These are phyloP conservation scores for Clarias magur DNA, from an alignment of 2,113 vertebrate genomes.

Conservation along the genomic window DNA sequence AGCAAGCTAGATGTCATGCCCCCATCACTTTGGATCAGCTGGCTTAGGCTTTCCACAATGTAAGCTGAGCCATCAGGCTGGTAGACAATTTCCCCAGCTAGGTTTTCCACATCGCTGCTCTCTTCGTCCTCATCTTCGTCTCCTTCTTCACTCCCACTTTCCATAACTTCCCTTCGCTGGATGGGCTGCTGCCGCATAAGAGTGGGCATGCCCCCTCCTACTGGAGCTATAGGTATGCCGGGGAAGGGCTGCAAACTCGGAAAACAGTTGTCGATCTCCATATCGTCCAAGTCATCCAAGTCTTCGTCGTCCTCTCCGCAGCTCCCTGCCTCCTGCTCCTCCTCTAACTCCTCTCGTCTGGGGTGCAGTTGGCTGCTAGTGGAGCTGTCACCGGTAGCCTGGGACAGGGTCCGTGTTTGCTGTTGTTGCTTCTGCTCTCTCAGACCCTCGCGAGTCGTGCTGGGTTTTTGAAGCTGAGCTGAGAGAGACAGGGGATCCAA, in stretches of 20 bases:
- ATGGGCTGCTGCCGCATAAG: slow-evolving; percentile 73
- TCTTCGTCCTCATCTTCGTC: slow-evolving; percentile 89
- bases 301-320: slow-evolving; percentile 86
- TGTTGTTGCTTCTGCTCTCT: slow-evolving; percentile 70
- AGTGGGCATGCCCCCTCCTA: slow-evolving; percentile 74
- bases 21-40: slow-evolving; percentile 91
- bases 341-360: slow-evolving; percentile 75
- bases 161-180: slow-evolving; percentile 68
- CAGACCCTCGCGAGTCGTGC: slow-evolving; percentile 67
- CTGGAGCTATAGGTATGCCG: slow-evolving; percentile 71
- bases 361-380: slow-evolving; percentile 66
- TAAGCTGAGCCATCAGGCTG: slow-evolving; percentile 98
- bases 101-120: slow-evolving; percentile 97
- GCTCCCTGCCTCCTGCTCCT: slow-evolving; percentile 79
- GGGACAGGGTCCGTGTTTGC: slow-evolving; percentile 66
- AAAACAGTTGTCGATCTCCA: slow-evolving; percentile 83
- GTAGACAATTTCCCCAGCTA: slow-evolving; percentile 99
- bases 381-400: slow-evolving; percentile 64
- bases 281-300: slow-evolving; percentile 90
- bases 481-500: slow-evolving; percentile 82
- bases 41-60: slow-evolving; percentile 97
- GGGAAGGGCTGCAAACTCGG: slow-evolving; percentile 79
- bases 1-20: slow-evolving; percentile 76
- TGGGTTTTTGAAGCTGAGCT: slow-evolving; percentile 69
- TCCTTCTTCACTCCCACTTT: slow-evolving; percentile 90